Evolutionary conservation across 2,113 vertebrate genomes (phyloP).

Genomic region (Apaloderma vittatum): DNA sequence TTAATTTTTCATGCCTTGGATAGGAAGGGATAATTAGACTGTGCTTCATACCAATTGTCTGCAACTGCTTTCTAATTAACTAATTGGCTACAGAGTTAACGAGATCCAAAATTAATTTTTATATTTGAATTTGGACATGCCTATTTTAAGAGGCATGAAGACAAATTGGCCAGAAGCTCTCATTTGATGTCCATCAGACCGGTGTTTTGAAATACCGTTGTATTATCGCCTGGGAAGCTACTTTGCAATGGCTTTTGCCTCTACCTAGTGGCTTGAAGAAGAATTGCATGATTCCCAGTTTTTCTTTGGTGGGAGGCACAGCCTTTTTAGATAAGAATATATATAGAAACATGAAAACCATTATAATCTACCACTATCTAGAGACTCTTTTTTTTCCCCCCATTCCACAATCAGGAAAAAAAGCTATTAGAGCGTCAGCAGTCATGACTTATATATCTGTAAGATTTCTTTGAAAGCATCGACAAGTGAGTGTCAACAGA

Average conservation of each 20-base stretch:
- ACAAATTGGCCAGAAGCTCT: not conserved
- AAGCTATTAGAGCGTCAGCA: not conserved
- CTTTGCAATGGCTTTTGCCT: constrained; percentile 53
- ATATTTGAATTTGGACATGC: not conserved
- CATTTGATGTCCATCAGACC: not conserved
- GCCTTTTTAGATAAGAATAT: not conserved
- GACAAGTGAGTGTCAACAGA: not conserved
- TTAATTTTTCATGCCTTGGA: constrained; percentile 8
- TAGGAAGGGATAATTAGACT: constrained; percentile 6
- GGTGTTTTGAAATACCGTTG: not conserved
- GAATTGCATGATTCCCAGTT: not conserved
- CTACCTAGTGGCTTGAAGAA: constrained; percentile 61
- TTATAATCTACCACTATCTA: not conserved
- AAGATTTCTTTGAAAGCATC: not conserved
- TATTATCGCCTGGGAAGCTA: not conserved
- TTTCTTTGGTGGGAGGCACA: not conserved
- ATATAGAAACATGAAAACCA: not conserved
- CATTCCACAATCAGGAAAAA: not conserved
- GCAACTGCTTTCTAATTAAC: constrained; percentile 16
- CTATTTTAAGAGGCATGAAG: not conserved
- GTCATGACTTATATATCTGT: not conserved
- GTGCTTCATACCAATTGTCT: not conserved
- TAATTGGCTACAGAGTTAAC: constrained; percentile 6
- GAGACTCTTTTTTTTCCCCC: not conserved
- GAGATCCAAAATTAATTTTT: constrained; percentile 24